phyloP scores from a whole-genome alignment of 2,797 vertebrate genomes.

The Sebastolobus alascanus region DNA sequence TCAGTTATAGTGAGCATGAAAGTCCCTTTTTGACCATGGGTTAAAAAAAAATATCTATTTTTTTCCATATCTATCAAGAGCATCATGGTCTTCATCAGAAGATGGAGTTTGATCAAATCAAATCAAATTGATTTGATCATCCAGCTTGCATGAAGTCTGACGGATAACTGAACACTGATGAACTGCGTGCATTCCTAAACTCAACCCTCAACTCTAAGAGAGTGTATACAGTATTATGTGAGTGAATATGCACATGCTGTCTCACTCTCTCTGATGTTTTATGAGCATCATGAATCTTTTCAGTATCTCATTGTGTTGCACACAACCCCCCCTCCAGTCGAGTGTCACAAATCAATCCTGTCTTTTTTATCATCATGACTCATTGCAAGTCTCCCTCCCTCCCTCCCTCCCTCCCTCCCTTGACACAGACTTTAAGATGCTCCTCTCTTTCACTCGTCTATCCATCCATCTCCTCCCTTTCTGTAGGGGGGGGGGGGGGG shows the following conservation, averaged over 20 bases:
- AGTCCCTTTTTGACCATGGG: neutral
- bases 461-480: slow-evolving; percentile 36
- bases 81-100: neutral
- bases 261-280: slow-evolving; percentile 9
- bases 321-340: slow-evolving; percentile 13
- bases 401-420: neutral
- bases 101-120: neutral
- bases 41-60: neutral
- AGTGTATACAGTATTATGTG: neutral
- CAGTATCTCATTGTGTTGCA: slow-evolving; percentile 20
- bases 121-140: neutral
- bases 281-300: slow-evolving; percentile 26
- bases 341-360: slow-evolving; percentile 37
- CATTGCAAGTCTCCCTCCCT: neutral
- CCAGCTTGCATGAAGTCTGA: no score
- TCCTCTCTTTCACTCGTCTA: slow-evolving; percentile 12
- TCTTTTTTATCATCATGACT: slow-evolving; percentile 30
- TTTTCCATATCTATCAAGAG: neutral
- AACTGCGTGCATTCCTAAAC: neutral
- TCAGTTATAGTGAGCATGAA: neutral
- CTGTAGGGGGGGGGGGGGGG: neutral
- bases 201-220: neutral
- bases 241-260: neutral
- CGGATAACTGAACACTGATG: neutral
- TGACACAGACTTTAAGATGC: slow-evolving; percentile 11